A percentile compares a stretch with the other conserved stretches of the same genome.
Evolutionary conservation across 2,888 invertebrate genomes (phyloP).

Genomic region (Leptinotarsa haldemani): DNA sequence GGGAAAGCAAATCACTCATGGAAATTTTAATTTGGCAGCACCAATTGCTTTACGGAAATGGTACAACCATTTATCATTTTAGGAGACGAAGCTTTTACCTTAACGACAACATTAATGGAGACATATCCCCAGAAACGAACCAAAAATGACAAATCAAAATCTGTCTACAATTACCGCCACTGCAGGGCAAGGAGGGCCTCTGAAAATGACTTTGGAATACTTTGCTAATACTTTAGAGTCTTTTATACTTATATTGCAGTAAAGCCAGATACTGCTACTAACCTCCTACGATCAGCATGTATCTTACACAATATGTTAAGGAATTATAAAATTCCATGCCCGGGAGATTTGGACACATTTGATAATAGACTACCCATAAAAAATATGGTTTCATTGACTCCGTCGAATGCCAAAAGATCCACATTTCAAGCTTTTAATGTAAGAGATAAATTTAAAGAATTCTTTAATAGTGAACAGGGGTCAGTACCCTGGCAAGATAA

Average conservation of each 20-base stretch:
- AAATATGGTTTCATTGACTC: neutral
- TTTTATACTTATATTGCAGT: constrained; percentile 23
- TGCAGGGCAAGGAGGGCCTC: constrained; percentile 35
- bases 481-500: neutral
- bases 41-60: neutral
- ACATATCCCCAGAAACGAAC: constrained; percentile 26
- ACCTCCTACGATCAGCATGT: too few relatives aligned
- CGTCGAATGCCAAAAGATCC: neutral
- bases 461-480: neutral
- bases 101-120: constrained; percentile 30
- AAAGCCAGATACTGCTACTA: too few relatives aligned
- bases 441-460: neutral
- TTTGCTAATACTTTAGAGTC: constrained; percentile 30
- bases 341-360: neutral
- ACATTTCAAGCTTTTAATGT: neutral
- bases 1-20: neutral
- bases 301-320: too few relatives aligned
- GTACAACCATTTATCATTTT: constrained; percentile 11
- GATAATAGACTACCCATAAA: neutral
- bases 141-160: constrained; percentile 26
- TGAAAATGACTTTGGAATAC: constrained; percentile 37
- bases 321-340: neutral
- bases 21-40: neutral
- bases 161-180: constrained; percentile 33
- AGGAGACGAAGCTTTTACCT: neutral